Base-by-base conservation (phyloP, 2,888 invertebrate species). In the Drosophila monieri region DNA sequence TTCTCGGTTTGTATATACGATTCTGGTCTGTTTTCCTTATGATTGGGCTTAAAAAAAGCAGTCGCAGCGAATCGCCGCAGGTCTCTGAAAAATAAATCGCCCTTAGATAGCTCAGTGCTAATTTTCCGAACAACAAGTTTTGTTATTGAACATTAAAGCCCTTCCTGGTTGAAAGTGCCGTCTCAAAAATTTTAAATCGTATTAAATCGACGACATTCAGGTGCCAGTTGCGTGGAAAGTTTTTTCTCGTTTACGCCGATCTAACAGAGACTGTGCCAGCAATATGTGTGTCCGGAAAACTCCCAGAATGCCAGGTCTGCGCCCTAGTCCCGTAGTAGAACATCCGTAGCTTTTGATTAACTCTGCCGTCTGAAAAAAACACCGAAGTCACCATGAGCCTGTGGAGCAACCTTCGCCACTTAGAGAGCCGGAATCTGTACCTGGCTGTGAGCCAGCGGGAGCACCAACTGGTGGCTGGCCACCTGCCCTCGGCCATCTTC, bases 31-130 rank as follows among this genome's bases (percentile, higher is more conserved):
- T 85, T 81, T 80, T 85, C 85, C 72, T 85, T 83, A 76, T 80
- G 87, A 87, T 85, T 81, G 78, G 87, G 72, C 87, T 74, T 77
- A 77, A 77, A 76, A 78, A 81, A 80, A 85, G 74, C 78, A 76
- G 86, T 85, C 79, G 70, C 77, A 80, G 70, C 75, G 84, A 76
- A 75, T 72, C 52, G 64, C 23, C 69, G 48, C 49, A 54, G 69
- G 25, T 43, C 46, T 47, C 46, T 23, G 27, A 35, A 61, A 53
- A 60, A 51, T 10, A 18, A 5, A 43, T 43, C 43, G 43, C 43
- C 43, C 39, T 3, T 3, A 6, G n/a, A n/a, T 14, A 4, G n/a
- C 6, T 14, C 10, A 6, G 43, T 21, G 43, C 18, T 43, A 18
- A 12, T 12, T 43, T 43, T 21, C 5, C 6, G 9, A 41, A 15